A percentile compares a stretch with the other conserved stretches of the same genome.
Evolutionary conservation across 2,888 invertebrate genomes (phyloP).

Genomic region (Volucella inanis): DNA sequence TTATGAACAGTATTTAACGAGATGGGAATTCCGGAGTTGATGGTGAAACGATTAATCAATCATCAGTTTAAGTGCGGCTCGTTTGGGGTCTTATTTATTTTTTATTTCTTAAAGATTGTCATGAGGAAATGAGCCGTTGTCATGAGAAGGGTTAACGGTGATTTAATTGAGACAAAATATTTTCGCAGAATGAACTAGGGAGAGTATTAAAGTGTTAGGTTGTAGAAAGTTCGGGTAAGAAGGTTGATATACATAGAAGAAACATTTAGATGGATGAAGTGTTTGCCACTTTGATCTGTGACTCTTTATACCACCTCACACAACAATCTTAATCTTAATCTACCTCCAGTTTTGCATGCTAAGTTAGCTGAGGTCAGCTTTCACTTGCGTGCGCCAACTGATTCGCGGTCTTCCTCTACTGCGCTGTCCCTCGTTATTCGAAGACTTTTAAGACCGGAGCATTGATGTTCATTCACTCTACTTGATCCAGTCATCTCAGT

Average conservation of each 20-base stretch:
- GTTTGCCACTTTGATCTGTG: too few relatives aligned
- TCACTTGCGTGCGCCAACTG: too few relatives aligned
- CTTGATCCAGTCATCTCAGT: too few relatives aligned
- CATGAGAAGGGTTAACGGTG: background rate
- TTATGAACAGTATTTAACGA: conserved; percentile 18
- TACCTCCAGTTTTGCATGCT: too few relatives aligned
- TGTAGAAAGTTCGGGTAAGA: background rate
- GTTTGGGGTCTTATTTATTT: background rate
- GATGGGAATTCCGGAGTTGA: background rate
- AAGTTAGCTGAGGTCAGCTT: too few relatives aligned
- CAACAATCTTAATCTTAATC: too few relatives aligned
- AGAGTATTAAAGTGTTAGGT: conserved; percentile 4
- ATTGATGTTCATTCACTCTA: too few relatives aligned
- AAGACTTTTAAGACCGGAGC: too few relatives aligned
- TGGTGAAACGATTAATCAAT: conserved; percentile 43
- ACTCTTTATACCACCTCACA: too few relatives aligned
- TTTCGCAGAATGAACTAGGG: background rate
- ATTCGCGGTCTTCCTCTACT: too few relatives aligned
- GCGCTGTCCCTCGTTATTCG: too few relatives aligned
- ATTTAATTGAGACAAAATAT: conserved; percentile 5
- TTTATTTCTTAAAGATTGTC: background rate
- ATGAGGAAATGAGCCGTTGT: conserved; percentile 32
- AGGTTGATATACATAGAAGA: background rate
- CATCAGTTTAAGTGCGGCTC: background rate
- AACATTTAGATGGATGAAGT: background rate